Evolutionary conservation across 2,113 vertebrate species (phyloP), one percentile per base, ranked within the genome.

Genomic region (Lycaon pictus): DNA sequence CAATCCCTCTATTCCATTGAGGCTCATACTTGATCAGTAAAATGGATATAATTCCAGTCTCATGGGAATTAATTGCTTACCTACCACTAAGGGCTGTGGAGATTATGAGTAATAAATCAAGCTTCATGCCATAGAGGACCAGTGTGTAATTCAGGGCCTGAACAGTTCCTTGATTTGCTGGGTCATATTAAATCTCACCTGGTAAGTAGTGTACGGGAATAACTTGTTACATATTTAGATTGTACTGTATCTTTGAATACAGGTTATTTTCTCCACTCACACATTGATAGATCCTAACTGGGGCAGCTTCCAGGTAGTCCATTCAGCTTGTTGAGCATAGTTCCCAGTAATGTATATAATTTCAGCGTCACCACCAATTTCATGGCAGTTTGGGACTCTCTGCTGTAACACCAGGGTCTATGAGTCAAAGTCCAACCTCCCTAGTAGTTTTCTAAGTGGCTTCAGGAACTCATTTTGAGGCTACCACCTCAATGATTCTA

Each of bases 391-490:
- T 22, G 29, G 35, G 35, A 15, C 17, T 80, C 19, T 17, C 43
- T 35, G 56, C 23, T 43, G 3, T 63, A 82, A 80, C 2, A 35
- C 19, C 2, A 58, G 32, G 15, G 10, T 12, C 55, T 86, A 2
- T 55, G 25, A 81, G 23, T 80, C 35, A 63, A 92, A 93, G 17
- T 72, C 17, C 35, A 76, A 7, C 48, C 87, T 84, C 32, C 5
- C 62, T 19, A 4, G 5, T 25, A 48, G 11, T 82, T 91, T 94
- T 90, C 37, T 84, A 65, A 90, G 12, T 60, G 29, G 7, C 23
- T 87, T 92, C 1, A 32, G 35, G 27, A 79, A 67, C 58, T 93
- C 3, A 51, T 43, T 90, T 96, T 55, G 93, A 96, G 43, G 37
- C 25, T 55, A 92, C 43, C 56, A 92, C 20, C 35, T 15, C 43